Conservation (phyloP, 1,140 invertebrate species). For the Pogonomyrmex californicus region DNA sequence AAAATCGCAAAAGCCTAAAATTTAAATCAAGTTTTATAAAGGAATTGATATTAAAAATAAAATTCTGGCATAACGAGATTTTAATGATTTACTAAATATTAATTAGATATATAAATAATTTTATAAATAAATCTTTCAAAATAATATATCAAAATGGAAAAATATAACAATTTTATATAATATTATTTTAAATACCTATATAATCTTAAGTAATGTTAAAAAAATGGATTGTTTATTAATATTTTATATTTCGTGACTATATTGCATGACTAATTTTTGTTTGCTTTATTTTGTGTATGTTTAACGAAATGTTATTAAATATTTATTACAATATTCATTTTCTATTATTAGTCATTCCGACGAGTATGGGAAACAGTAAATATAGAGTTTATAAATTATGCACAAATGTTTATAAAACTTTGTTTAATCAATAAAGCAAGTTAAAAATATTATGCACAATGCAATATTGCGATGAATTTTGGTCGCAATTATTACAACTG, state of each 20-base stretch:
- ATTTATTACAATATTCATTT: background rate
- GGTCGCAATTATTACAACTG: slow-evolving; percentile 35
- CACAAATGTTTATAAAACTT: background rate
- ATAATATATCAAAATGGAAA: background rate
- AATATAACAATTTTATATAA: background rate
- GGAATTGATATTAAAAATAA: background rate
- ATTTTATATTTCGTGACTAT: background rate
- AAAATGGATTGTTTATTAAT: background rate
- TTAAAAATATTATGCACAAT: background rate
- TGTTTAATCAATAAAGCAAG: background rate
- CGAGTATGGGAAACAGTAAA: background rate
- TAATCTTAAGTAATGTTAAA: background rate
- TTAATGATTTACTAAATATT: background rate
- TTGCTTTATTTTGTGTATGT: background rate
- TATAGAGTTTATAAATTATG: background rate
- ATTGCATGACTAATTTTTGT: background rate
- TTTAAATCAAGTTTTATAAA: background rate
- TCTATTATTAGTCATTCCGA: background rate
- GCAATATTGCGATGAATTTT: slow-evolving; percentile 24
- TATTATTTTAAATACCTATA: background rate
- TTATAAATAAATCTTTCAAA: background rate
- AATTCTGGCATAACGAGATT: background rate
- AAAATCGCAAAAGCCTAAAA: background rate
- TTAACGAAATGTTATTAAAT: background rate
- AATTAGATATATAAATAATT: background rate